A percentile compares a stretch with the other conserved stretches of the same genome.
These are phyloP conservation scores for Troglohyphantes excavatus DNA, from an alignment of 2,888 invertebrate species.

Conservation along the genomic window DNA sequence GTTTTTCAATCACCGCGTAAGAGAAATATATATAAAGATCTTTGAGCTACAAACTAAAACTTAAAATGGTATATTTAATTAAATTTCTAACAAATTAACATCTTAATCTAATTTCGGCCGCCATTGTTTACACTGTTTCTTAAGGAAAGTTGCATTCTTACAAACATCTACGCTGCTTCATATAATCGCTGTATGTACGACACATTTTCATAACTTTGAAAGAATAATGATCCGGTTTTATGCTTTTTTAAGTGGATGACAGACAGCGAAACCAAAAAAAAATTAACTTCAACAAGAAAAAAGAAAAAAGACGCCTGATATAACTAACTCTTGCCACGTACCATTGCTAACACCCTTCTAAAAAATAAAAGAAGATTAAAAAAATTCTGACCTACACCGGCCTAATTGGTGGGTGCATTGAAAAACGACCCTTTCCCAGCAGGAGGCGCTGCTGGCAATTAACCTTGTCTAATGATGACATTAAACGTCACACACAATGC, in stretches of 20 bases:
- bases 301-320: not conserved
- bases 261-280: not conserved
- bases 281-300: not conserved
- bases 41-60: no score
- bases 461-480: conserved; percentile 75
- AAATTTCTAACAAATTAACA: no score
- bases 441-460: conserved; percentile 60
- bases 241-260: conserved; percentile 31
- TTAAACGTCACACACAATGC: conserved; percentile 46
- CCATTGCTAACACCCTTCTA: conserved; percentile 24
- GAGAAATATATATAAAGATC: no score
- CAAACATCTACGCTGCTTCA: not conserved
- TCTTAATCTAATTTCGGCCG: not conserved
- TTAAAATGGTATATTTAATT: no score
- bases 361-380: conserved; percentile 12
- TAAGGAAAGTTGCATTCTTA: not conserved
- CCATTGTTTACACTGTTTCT: not conserved
- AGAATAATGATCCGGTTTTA: conserved; percentile 42
- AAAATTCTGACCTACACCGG: conserved; percentile 22
- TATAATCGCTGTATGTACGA: conserved; percentile 19
- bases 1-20: no score
- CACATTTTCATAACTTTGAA: conserved; percentile 26
- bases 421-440: conserved; percentile 44
- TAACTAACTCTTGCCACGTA: conserved; percentile 46
- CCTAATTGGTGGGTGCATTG: conserved; percentile 51